Percentiles rank a stretch among this genome's conserved stretches.
These are phyloP conservation scores for Heteromormyrus szaboi DNA, from an alignment of 2,797 vertebrate genomes.

Conservation along the genomic window DNA sequence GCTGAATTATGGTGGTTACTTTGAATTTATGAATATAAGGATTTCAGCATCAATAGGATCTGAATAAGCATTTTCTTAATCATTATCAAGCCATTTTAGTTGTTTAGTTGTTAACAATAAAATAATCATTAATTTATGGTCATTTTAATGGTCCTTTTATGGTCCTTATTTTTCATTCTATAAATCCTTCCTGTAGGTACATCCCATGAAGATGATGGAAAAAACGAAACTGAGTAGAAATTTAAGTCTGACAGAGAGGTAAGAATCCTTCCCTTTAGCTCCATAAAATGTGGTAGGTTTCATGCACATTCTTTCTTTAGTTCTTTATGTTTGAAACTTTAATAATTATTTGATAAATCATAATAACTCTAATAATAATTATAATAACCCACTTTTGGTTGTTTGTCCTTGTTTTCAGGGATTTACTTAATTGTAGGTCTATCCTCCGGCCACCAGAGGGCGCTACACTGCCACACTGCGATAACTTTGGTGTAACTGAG, in stretches of 20 bases:
- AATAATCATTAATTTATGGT: background rate
- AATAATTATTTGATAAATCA: background rate
- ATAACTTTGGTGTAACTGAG: constrained; percentile 19
- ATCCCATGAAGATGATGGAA: constrained; percentile 70
- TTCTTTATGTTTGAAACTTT: background rate
- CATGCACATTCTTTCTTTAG: background rate
- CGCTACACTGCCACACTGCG: constrained; percentile 2
- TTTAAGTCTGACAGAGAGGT: constrained; percentile 79
- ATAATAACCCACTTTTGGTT: background rate
- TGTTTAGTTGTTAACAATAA: background rate
- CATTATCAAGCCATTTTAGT: background rate
- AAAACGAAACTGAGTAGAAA: constrained; percentile 74
- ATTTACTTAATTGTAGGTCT: constrained; percentile 46
- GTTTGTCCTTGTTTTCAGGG: constrained; percentile 42
- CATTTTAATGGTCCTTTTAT: background rate
- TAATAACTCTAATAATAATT: background rate
- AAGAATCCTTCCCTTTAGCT: constrained; percentile 43
- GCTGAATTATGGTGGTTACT: background rate
- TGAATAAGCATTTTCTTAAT: background rate
- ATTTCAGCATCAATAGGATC: background rate
- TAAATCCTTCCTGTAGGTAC: constrained; percentile 63
- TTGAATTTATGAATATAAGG: background rate
- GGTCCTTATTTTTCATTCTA: constrained; percentile 23
- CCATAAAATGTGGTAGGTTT: background rate
- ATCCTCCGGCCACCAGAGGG: constrained; percentile 43